phyloP scores from a whole-genome alignment of 2,797 vertebrate genomes.

The Brachyalestes nurse region DNA sequence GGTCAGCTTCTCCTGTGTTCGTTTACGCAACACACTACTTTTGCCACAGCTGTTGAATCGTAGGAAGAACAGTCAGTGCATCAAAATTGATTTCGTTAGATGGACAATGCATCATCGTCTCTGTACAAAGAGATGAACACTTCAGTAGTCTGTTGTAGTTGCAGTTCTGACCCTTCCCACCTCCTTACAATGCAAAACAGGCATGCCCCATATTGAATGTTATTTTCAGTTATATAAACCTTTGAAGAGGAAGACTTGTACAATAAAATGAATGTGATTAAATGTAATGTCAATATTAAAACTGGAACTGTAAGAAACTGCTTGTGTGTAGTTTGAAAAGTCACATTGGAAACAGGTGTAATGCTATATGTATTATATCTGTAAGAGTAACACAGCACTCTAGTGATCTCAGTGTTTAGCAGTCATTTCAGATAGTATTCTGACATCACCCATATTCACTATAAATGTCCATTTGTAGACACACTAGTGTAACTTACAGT shows the following conservation, averaged over 20 bases:
- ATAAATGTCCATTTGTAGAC: no score
- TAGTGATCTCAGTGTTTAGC: no score
- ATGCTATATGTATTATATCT: neutral
- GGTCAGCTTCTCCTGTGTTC: slow-evolving; percentile 71
- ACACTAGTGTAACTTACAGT: no score
- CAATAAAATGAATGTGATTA: slow-evolving; percentile 78
- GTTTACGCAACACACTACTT: slow-evolving; percentile 69
- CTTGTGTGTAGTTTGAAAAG: slow-evolving; percentile 44
- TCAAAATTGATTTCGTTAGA: slow-evolving; percentile 60
- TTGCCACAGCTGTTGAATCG: slow-evolving; percentile 67
- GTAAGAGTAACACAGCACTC: neutral
- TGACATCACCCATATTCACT: no score
- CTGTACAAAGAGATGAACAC: slow-evolving; percentile 62
- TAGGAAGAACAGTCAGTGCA: slow-evolving; percentile 60
- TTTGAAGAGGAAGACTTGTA: slow-evolving; percentile 79
- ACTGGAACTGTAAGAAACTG: slow-evolving; percentile 69
- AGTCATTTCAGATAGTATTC: no score
- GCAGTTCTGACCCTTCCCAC: slow-evolving; percentile 56
- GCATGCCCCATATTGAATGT: slow-evolving; percentile 77
- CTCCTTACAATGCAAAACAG: slow-evolving; percentile 69
- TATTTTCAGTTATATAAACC: slow-evolving; percentile 74
- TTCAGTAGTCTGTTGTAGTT: slow-evolving; percentile 67
- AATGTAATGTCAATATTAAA: slow-evolving; percentile 77
- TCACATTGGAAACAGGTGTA: neutral
- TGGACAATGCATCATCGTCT: slow-evolving; percentile 57